These are phyloP conservation scores for Gadopsis marmoratus DNA, from an alignment of 2,797 vertebrate genomes.

Conservation along the genomic window DNA sequence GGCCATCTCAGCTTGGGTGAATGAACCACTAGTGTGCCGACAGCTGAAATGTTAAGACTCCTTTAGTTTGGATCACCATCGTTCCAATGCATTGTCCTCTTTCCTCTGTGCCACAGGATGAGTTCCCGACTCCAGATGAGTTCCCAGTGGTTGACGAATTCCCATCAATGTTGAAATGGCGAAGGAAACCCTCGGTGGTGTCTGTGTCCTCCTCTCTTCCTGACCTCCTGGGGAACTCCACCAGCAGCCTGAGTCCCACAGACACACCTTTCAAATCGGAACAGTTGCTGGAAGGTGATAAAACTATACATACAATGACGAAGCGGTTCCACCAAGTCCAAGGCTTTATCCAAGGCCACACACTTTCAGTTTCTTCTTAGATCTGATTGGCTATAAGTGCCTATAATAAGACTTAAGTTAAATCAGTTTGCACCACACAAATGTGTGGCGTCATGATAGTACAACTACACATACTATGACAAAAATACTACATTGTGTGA, in stretches of 20 bases:
- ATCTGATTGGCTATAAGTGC: neutral
- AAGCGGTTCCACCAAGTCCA: constrained; percentile 20
- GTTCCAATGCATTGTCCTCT: neutral
- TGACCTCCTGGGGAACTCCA: constrained; percentile 88
- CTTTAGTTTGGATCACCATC: neutral
- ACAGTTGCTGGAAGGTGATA: constrained; percentile 84
- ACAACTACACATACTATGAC: neutral
- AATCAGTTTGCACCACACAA: neutral
- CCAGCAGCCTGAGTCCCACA: constrained; percentile 85
- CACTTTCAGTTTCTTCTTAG: neutral
- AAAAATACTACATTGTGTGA: no score
- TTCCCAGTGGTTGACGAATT: constrained; percentile 87
- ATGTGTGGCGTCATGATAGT: neutral
- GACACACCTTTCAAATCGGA: constrained; percentile 87
- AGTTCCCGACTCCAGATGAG: constrained; percentile 86
- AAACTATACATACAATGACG: neutral
- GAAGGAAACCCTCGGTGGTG: constrained; percentile 88
- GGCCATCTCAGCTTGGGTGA: neutral
- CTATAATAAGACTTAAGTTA: neutral
- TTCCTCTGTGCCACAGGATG: constrained; percentile 70
- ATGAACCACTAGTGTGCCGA: neutral
- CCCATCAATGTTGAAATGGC: constrained; percentile 91
- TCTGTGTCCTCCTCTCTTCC: constrained; percentile 90
- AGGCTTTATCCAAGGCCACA: constrained; percentile 22
- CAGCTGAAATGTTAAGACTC: neutral